A percentile compares a stretch with the other conserved stretches of the same genome.
Evolutionary conservation across 2,113 vertebrate genomes (phyloP).

Genomic region (Nothocercus nigrocapillus): DNA sequence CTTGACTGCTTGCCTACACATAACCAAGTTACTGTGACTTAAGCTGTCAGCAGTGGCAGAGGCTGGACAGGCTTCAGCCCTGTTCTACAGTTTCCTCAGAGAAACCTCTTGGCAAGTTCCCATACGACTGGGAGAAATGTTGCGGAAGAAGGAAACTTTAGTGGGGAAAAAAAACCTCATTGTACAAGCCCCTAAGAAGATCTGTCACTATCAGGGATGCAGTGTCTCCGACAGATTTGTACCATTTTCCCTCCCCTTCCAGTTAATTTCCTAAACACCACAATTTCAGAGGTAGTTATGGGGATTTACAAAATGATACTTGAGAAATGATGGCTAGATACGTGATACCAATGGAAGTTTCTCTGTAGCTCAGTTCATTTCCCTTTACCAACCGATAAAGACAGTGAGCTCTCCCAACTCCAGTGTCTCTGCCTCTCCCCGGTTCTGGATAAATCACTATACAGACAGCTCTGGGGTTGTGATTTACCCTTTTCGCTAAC

Average conservation of each 20-base stretch:
- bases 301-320: neutral
- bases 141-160: too few species aligned
- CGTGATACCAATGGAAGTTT: neutral
- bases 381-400: neutral
- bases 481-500: neutral
- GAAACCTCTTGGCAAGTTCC: neutral
- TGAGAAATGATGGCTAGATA: neutral
- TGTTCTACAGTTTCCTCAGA: neutral
- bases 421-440: neutral
- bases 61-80: neutral
- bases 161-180: neutral
- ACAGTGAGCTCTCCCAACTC: neutral
- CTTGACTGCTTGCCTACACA: rapidly evolving
- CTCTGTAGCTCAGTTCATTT: neutral
- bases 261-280: neutral
- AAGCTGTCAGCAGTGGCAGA: neutral
- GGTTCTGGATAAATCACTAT: neutral
- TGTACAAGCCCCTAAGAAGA: neutral
- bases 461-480: neutral
- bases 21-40: neutral
- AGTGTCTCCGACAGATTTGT: neutral
- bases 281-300: neutral
- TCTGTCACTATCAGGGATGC: neutral
- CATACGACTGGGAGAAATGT: too few species aligned
- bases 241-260: neutral